Conservation (phyloP, 2,113 vertebrate genomes). For the Nerophis lumbriciformis region DNA sequence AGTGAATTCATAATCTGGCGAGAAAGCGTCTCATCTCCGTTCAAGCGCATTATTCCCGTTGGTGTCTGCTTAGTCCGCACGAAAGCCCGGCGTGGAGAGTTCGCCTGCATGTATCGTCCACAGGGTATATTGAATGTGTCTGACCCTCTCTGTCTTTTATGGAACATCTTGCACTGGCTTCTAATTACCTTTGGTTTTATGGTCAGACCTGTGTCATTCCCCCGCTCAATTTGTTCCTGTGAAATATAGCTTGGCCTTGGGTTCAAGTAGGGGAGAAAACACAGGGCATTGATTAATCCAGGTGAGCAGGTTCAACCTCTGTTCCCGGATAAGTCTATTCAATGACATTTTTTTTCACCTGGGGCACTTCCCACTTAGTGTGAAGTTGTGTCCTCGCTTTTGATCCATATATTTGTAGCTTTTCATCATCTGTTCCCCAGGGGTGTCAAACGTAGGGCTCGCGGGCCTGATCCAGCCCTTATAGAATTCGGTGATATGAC, state of each 20-base stretch:
- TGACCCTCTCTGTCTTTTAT: slow-evolving; percentile 57
- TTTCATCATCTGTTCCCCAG: slow-evolving; percentile 11
- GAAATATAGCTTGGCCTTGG: slow-evolving; percentile 72
- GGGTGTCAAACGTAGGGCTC: too few relatives aligned
- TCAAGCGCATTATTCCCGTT: slow-evolving; percentile 11
- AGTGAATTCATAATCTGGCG: slow-evolving; percentile 40
- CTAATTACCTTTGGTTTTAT: slow-evolving; percentile 74
- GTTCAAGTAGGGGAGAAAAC: slow-evolving; percentile 70
- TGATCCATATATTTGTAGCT: slow-evolving; percentile 42
- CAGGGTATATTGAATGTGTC: slow-evolving; percentile 43
- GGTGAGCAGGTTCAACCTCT: slow-evolving; percentile 55
- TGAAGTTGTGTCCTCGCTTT: slow-evolving; percentile 52
- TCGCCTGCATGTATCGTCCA: slow-evolving; percentile 31
- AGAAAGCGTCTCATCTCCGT: slow-evolving; percentile 21
- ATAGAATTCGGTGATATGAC: too few relatives aligned
- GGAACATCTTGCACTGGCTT: slow-evolving; percentile 50
- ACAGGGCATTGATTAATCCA: slow-evolving; percentile 68
- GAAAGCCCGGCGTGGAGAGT: slow-evolving; percentile 9
- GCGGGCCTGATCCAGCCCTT: too few relatives aligned
- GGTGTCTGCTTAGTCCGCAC: slow-evolving; percentile 18
- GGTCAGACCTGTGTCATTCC: slow-evolving; percentile 57
- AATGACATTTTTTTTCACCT: slow-evolving; percentile 64
- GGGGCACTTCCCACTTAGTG: slow-evolving; percentile 46
- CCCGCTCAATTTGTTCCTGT: slow-evolving; percentile 62
- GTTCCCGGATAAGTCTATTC: slow-evolving; percentile 61